phyloP scores from a whole-genome alignment of 1,140 invertebrate species.

The Phortica variegata region DNA sequence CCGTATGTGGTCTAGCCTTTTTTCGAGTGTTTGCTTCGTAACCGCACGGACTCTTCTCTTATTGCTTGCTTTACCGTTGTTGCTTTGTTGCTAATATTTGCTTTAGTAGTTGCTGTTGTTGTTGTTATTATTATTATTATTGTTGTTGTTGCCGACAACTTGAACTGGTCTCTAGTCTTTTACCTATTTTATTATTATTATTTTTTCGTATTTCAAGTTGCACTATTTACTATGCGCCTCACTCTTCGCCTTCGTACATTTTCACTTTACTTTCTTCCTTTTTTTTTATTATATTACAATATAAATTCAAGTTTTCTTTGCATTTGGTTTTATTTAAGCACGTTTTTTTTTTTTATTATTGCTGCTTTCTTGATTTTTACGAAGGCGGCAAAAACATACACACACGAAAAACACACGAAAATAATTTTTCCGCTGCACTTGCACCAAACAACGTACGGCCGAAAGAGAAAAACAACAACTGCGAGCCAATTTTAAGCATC shows the following conservation, averaged over 20 bases:
- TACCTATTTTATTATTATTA: conserved; percentile 43
- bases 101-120: too few relatives aligned
- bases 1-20: conserved; percentile 2
- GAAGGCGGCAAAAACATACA: conserved; percentile 31
- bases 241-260: background rate
- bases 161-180: conserved; percentile 18
- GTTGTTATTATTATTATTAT: too few relatives aligned
- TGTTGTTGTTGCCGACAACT: background rate
- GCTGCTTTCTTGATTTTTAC: conserved; percentile 6
- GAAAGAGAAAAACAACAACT: too few relatives aligned
- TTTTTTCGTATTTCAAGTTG: conserved; percentile 9
- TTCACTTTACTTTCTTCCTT: conserved; percentile 26
- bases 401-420: conserved; percentile 33
- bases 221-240: too few relatives aligned
- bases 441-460: too few relatives aligned
- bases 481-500: too few relatives aligned
- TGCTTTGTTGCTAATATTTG: too few relatives aligned
- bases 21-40: too few relatives aligned
- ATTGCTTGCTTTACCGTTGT: conserved; percentile 18
- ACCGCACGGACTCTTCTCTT: too few relatives aligned
- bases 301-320: conserved; percentile 22
- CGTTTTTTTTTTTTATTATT: conserved; percentile 23
- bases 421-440: background rate
- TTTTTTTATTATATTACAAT: conserved; percentile 23
- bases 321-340: conserved; percentile 29